Conservation (phyloP, 2,888 invertebrate genomes). For the Protula sp. region DNA sequence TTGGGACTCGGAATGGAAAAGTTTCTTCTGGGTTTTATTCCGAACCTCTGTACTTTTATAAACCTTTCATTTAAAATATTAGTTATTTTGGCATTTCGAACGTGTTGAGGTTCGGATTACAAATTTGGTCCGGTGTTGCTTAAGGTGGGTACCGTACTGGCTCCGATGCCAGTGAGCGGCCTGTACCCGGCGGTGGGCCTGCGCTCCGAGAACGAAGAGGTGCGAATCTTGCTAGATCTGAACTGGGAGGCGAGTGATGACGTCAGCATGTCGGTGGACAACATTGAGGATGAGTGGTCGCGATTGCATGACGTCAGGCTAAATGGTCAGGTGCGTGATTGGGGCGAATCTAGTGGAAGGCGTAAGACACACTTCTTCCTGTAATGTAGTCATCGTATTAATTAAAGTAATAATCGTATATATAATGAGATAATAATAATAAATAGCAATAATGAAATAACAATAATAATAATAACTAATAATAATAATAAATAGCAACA, state of each 20-base stretch:
- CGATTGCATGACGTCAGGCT: constrained; percentile 56
- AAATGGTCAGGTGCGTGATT: constrained; percentile 53
- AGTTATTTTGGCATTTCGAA: no score
- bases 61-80: no score
- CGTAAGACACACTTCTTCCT: neutral
- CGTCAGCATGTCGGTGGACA: constrained; percentile 57
- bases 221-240: constrained; percentile 47
- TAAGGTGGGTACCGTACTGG: constrained; percentile 21
- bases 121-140: no score
- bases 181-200: constrained; percentile 55
- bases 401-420: neutral
- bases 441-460: no score
- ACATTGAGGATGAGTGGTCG: constrained; percentile 57
- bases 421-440: no score
- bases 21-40: no score
- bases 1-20: no score
- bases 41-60: no score
- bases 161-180: constrained; percentile 44
- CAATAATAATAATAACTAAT: no score
- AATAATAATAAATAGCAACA: no score
- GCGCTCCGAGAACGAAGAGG: constrained; percentile 55
- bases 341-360: no score
- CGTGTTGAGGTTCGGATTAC: no score
- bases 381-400: neutral
- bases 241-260: constrained; percentile 53